A percentile compares a stretch with the other conserved stretches of the same genome.
phyloP scores from a whole-genome alignment of 2,888 invertebrate species.

The Conus canariensis region DNA sequence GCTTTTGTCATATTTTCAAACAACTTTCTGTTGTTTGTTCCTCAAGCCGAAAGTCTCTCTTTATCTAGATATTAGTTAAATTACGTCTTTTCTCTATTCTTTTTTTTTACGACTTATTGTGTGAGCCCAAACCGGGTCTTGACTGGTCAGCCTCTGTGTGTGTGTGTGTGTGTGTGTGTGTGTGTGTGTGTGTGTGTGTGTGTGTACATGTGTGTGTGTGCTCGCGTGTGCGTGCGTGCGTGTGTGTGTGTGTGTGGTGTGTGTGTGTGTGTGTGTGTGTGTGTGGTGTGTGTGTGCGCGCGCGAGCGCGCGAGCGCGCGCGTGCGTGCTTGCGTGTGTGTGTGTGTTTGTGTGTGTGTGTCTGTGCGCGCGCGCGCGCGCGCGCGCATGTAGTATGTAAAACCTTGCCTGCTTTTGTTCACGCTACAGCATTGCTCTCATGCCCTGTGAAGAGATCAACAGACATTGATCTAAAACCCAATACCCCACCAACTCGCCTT shows the following conservation, averaged over 20 bases:
- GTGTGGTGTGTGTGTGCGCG: neutral
- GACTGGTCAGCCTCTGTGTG: neutral
- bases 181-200: slow-evolving; percentile 5
- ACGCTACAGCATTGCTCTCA: too few species aligned
- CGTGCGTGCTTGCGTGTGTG: neutral
- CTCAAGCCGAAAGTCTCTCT: too few species aligned
- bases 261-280: slow-evolving; percentile 6
- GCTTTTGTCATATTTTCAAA: too few species aligned
- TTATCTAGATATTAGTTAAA: too few species aligned
- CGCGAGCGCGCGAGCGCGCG: neutral
- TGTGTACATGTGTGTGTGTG: neutral
- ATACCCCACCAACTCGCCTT: too few species aligned
- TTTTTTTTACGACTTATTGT: too few species aligned
- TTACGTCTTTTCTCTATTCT: too few species aligned
- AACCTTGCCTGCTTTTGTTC: too few species aligned
- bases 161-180: slow-evolving; percentile 2
- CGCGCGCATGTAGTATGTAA: neutral
- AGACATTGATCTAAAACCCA: too few species aligned
- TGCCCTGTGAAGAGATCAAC: too few species aligned
- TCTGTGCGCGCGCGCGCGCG: neutral
- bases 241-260: neutral
- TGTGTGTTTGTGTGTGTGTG: neutral
- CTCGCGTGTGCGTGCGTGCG: neutral
- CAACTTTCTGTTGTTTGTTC: too few species aligned
- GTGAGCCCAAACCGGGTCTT: too few species aligned